These are phyloP conservation scores for Zingel zingel DNA, from an alignment of 2,113 vertebrate species.

Conservation along the genomic window DNA sequence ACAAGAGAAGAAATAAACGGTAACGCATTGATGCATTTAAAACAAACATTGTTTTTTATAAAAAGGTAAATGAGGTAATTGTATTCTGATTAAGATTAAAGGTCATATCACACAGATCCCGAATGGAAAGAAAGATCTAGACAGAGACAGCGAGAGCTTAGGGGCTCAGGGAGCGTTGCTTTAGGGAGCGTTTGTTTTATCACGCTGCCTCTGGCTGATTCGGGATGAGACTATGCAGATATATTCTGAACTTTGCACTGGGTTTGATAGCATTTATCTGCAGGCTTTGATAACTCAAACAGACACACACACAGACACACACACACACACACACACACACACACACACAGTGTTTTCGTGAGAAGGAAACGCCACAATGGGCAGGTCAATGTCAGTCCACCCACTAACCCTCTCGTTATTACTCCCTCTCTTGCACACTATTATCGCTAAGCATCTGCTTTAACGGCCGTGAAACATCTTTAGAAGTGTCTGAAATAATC, in stretches of 20 bases:
- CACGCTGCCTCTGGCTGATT: slow-evolving; percentile 3
- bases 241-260: slow-evolving; percentile 58
- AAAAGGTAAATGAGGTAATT: background rate
- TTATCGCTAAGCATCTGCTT: slow-evolving; percentile 45
- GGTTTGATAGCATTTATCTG: slow-evolving; percentile 42
- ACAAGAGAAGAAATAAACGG: no score
- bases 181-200: slow-evolving; percentile 40
- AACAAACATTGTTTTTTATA: no score
- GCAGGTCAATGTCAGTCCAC: slow-evolving; percentile 47
- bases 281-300: slow-evolving; percentile 33
- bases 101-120: background rate
- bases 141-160: background rate
- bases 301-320: background rate
- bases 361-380: slow-evolving; percentile 53
- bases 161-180: slow-evolving; percentile 9
- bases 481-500: slow-evolving; percentile 43
- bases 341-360: background rate
- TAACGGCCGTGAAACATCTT: slow-evolving; percentile 35
- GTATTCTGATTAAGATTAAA: background rate
- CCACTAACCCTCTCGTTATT: slow-evolving; percentile 9
- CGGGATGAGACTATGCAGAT: slow-evolving; percentile 46
- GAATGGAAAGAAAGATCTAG: slow-evolving; percentile 9
- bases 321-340: background rate
- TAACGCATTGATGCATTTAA: background rate
- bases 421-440: background rate